phyloP scores from a whole-genome alignment of 2,888 invertebrate genomes.

The Callinectes sapidus region DNA sequence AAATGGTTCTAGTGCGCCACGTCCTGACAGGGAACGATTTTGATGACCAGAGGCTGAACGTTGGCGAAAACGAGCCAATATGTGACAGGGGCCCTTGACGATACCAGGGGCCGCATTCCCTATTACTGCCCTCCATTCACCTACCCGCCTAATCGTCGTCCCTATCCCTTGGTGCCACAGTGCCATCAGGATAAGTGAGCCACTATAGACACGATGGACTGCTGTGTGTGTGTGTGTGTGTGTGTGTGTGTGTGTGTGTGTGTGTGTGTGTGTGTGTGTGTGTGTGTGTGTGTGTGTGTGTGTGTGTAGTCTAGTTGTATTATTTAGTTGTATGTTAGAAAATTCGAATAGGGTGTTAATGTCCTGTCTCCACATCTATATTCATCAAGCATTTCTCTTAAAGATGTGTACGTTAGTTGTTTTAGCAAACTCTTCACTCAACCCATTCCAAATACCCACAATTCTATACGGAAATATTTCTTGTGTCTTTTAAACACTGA shows the following conservation, averaged over 20 bases:
- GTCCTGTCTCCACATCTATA: too few relatives aligned
- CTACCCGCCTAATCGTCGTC: not conserved
- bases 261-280: slow-evolving; percentile 24
- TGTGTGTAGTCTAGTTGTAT: too few relatives aligned
- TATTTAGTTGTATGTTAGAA: too few relatives aligned
- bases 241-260: slow-evolving; percentile 16
- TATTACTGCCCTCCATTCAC: not conserved
- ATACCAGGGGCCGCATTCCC: not conserved
- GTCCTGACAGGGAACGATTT: not conserved
- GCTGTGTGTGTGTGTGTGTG: slow-evolving; percentile 20
- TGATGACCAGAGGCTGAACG: not conserved
- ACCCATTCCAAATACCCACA: too few relatives aligned
- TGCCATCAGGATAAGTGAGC: not conserved
- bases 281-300: slow-evolving; percentile 34
- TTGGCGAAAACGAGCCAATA: not conserved
- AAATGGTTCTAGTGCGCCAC: not conserved
- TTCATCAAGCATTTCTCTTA: too few relatives aligned
- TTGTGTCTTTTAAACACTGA: too few relatives aligned
- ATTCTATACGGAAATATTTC: too few relatives aligned
- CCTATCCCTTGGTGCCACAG: not conserved
- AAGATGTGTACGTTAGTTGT: too few relatives aligned
- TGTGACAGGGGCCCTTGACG: not conserved
- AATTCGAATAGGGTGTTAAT: too few relatives aligned
- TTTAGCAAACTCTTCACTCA: too few relatives aligned
- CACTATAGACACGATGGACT: not conserved